These are phyloP conservation scores for Ceratotherium simum DNA, from an alignment of 2,113 vertebrate genomes.

Conservation along the genomic window DNA sequence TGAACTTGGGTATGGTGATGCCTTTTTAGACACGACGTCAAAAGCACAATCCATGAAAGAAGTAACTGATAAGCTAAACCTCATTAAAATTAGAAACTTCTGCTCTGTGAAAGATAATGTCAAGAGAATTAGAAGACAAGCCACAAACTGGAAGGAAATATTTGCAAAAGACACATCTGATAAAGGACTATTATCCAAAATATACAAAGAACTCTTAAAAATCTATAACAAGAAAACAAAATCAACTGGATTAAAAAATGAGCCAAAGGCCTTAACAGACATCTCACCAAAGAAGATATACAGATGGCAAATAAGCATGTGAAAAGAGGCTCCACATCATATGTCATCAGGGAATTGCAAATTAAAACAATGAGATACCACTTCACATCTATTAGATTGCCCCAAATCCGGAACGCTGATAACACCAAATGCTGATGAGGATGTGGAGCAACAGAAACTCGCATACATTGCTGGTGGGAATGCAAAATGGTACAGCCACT, in stretches of 20 bases:
- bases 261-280: neutral
- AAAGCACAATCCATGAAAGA: neutral
- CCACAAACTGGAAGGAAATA: neutral
- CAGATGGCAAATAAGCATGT: neutral
- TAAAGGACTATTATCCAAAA: neutral
- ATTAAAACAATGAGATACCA: neutral
- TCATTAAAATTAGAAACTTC: neutral
- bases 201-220: constrained; percentile 15
- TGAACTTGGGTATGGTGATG: neutral
- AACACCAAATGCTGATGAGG: neutral
- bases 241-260: neutral
- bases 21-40: neutral
- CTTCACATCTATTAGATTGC: neutral
- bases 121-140: neutral
- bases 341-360: neutral
- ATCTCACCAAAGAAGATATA: neutral
- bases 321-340: neutral
- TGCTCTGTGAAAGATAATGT: neutral
- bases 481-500: neutral
- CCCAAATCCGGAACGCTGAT: neutral
- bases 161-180: neutral
- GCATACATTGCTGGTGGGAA: neutral
- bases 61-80: neutral
- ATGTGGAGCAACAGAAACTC: neutral
- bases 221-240: neutral